These are phyloP conservation scores for Hydrolagus colliei DNA, from an alignment of 2,797 vertebrate species.

Conservation along the genomic window DNA sequence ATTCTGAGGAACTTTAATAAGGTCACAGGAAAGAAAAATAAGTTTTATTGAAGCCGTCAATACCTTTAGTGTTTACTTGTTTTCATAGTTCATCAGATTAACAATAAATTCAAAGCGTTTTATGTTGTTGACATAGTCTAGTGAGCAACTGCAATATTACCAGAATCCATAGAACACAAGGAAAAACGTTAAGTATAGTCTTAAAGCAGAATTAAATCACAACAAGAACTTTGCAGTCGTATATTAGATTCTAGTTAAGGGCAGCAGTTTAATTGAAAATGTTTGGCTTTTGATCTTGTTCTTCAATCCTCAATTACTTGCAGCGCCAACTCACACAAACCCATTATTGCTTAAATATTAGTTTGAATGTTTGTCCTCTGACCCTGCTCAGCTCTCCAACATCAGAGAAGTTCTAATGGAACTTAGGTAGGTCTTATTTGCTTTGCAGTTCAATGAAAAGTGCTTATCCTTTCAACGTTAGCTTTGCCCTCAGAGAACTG, in stretches of 20 bases:
- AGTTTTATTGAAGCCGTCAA: neutral
- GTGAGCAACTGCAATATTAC: neutral
- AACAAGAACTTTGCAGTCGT: neutral
- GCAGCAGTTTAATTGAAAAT: constrained; percentile 15
- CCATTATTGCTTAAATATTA: constrained; percentile 24
- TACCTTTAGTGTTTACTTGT: neutral
- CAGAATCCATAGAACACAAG: neutral
- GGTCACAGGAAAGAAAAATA: neutral
- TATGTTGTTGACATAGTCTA: neutral
- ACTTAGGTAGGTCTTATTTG: neutral
- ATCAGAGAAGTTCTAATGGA: neutral
- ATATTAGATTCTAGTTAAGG: neutral
- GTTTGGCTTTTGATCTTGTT: neutral
- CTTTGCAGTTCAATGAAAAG: neutral
- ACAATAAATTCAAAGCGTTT: neutral
- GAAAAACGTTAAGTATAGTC: neutral
- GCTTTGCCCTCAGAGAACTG: neutral
- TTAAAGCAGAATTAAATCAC: neutral
- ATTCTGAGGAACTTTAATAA: neutral
- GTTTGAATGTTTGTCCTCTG: constrained; percentile 6
- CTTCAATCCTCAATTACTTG: neutral
- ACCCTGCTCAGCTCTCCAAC: neutral
- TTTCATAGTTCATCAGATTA: neutral
- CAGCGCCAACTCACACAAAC: neutral
- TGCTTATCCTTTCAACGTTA: neutral